Base-by-base conservation (phyloP, 1,140 invertebrate genomes). In the Pteromalus puparum region DNA sequence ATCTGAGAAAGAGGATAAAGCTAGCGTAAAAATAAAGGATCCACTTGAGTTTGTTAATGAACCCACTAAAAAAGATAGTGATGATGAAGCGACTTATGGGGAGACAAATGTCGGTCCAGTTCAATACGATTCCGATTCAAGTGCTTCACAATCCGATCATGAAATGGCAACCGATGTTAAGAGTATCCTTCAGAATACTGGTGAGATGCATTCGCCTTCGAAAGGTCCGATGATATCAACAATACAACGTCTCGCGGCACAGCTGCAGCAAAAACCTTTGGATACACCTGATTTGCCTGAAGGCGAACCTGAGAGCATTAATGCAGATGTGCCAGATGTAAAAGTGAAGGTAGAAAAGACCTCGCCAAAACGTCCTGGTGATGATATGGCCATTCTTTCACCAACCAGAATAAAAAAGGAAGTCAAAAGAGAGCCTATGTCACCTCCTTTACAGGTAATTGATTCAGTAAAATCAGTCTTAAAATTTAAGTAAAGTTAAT, bases 141-240 rank as follows among this genome's bases (percentile, higher is more conserved):
- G 91, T 81, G 88, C 87, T 12, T 92, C 91, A n/a, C 89, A 90
- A 13, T 89, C 89, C 0, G 91, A 92, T 61, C 85, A 87, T 9
- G 91, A 92, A 42, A 82, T 88, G 1, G 38, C 87, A 4, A 85
- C 91, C 0, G 92, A 93, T 81, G 92, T 93, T 0, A 91, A 90
- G 61, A 90, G 86, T 61, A 88, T 93, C 3, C 78, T 93, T 0
- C 89, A 93, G 34, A 91, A 90, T 80, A 90, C 92, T 0, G 87
- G 86, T 0, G 90, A 81, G 15, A 90, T 89, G 1, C 89, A 87
- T 21, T 88, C 87, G 10, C 87, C 88, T 0, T 89, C 89, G 0
- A 91, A 90, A 28, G 90, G 86, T n/a, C 89, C 87, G 0, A 92
- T 93, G 90, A 85, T 91, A 81, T 92, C 90, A 0, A 93, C 91